Evolutionary conservation across 2,113 vertebrate genomes (phyloP), one percentile per base, ranked within the genome.

Genomic region (Nansenia antarctica): DNA sequence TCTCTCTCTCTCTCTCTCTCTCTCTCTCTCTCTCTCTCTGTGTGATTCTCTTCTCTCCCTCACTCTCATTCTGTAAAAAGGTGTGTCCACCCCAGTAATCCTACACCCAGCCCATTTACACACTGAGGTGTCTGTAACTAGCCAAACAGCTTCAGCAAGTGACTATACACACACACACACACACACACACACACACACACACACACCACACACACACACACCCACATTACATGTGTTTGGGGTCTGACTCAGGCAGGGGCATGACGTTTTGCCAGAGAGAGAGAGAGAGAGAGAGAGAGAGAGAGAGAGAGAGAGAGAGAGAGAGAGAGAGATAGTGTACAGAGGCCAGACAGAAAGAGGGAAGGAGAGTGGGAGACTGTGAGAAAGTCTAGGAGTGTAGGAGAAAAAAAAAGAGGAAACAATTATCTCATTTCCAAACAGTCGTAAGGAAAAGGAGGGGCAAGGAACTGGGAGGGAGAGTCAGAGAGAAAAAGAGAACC

Each of bases 51-150:
- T 62, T 18, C 71, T 49, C 64, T 57, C 34, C 37, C 58, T 64
- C 66, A 54, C 14, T 59, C 34, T 61, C 4, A 49, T 37, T 65
- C 74, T 74, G 88, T 62, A 77, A 70, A 89, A 85, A 81, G 92
- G 95, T 93, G 94, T 93, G 93, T 58, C 78, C 73, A n/a, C n/a
- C n/a, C n/a, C n/a, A n/a, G 96, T 96, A 97, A 98, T 91, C 85
- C 92, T 93, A 97, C 93, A 96, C 94, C 93, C 93, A 91, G 76
- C 70, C 81, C 76, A 84, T 85, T 90, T 91, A 94, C 90, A 81
- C 92, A 87, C 87, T 66, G 77, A 82, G 75, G 73, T 91, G 90
- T 84, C 87, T 85, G 78, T 89, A 89, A 93, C 94, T 91, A 88
- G 92, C 92, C 92, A 84, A 94, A 93, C 95, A 94, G 95, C 94